These are phyloP conservation scores for Trichogramma pretiosum DNA, from an alignment of 1,140 invertebrate species.

Conservation along the genomic window DNA sequence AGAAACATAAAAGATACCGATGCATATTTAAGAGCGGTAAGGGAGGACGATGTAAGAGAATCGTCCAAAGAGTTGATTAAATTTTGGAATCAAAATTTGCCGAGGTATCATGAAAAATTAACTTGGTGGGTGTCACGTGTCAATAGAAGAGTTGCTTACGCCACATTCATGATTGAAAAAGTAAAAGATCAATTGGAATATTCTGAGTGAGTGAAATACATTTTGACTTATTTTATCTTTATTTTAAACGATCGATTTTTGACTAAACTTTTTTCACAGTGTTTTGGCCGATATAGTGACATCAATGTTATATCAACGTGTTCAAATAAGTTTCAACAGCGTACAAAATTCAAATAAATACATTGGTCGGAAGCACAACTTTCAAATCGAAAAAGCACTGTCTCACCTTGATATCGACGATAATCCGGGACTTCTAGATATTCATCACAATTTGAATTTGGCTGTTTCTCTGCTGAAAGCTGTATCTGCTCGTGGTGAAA, in stretches of 20 bases:
- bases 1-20: background rate
- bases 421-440: background rate
- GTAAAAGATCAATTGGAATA: background rate
- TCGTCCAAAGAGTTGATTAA: background rate
- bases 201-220: background rate
- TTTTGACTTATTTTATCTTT: background rate
- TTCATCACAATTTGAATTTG: background rate
- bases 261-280: too few relatives aligned
- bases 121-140: background rate
- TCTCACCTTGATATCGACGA: background rate
- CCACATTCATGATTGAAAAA: background rate
- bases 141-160: background rate
- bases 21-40: background rate
- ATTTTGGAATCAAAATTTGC: background rate
- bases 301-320: background rate
- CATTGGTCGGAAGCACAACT: background rate
- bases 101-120: background rate
- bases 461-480: background rate
- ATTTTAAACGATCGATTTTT: too few relatives aligned
- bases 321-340: background rate
- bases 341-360: background rate
- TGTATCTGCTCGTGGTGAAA: background rate
- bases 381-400: background rate
- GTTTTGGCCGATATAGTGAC: background rate
- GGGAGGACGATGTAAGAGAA: background rate